phyloP scores from a whole-genome alignment of 2,113 vertebrate species.

The Elephantulus edwardii region DNA sequence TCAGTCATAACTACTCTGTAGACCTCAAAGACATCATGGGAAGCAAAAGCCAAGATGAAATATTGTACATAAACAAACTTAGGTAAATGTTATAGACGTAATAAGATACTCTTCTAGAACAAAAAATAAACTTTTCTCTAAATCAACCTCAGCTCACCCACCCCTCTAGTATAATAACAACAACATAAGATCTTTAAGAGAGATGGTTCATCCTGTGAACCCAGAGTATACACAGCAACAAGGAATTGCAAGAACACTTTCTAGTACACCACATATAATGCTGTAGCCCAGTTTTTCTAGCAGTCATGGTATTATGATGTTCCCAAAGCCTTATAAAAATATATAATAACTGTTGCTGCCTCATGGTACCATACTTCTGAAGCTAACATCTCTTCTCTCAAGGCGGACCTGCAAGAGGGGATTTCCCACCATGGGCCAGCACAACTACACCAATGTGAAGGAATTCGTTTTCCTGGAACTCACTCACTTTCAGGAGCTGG shows the following conservation, averaged over 20 bases:
- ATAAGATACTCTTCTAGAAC: neutral
- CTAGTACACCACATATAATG: neutral
- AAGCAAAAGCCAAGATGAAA: neutral
- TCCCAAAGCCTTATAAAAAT: neutral
- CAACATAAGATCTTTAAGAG: neutral
- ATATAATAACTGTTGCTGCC: neutral
- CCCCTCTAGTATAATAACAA: neutral
- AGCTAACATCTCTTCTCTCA: neutral
- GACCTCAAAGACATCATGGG: neutral
- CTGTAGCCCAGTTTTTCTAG: neutral
- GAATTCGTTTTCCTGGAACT: constrained; percentile 74
- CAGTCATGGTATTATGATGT: neutral
- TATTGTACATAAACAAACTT: neutral
- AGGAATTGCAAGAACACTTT: neutral
- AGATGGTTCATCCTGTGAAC: neutral
- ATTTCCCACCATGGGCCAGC: neutral
- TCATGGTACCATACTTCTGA: neutral
- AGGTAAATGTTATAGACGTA: neutral
- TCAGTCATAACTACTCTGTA: neutral
- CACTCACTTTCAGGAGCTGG: constrained; percentile 45
- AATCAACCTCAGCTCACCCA: neutral
- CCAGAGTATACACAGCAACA: neutral
- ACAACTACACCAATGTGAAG: constrained; percentile 60
- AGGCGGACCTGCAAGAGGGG: neutral
- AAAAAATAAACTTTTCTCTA: neutral